Conservation (phyloP, 2,113 vertebrate genomes). For the Procavia capensis region DNA sequence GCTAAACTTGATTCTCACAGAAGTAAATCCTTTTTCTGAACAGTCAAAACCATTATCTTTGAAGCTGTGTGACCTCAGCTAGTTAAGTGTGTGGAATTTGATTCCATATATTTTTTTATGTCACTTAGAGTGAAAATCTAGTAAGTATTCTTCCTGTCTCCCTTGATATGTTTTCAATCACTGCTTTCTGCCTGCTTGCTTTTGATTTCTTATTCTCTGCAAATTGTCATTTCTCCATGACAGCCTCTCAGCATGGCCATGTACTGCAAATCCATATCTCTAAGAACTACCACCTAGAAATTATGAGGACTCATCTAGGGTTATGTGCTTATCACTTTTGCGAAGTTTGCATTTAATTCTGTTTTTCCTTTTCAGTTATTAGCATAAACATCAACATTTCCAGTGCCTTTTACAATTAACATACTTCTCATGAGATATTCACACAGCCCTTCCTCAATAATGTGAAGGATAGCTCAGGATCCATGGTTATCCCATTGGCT, state of each 20-base stretch:
- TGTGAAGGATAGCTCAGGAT: not conserved
- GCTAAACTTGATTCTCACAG: not conserved
- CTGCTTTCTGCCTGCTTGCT: not conserved
- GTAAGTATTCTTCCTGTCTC: not conserved
- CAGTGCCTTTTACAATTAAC: not conserved
- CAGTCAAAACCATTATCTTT: not conserved
- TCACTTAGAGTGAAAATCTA: not conserved
- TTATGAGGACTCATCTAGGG: not conserved
- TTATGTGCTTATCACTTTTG: not conserved
- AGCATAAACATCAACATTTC: constrained; percentile 15
- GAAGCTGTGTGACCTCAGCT: not conserved
- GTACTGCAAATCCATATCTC: not conserved
- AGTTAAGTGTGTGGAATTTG: constrained; percentile 12
- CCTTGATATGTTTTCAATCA: not conserved
- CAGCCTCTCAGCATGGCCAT: not conserved
- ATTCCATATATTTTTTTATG: not conserved
- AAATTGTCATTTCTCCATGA: not conserved
- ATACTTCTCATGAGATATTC: not conserved
- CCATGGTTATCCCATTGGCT: not conserved
- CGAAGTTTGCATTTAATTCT: constrained; percentile 14
- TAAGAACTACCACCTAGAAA: not conserved
- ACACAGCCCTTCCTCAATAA: not conserved
- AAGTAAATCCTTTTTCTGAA: not conserved
- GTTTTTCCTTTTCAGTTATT: not conserved
- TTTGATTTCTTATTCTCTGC: not conserved